A percentile compares a stretch with the other conserved stretches of the same genome.
Conservation (phyloP, 2,888 invertebrate genomes). For the Zaprionus obscuricornis region DNA sequence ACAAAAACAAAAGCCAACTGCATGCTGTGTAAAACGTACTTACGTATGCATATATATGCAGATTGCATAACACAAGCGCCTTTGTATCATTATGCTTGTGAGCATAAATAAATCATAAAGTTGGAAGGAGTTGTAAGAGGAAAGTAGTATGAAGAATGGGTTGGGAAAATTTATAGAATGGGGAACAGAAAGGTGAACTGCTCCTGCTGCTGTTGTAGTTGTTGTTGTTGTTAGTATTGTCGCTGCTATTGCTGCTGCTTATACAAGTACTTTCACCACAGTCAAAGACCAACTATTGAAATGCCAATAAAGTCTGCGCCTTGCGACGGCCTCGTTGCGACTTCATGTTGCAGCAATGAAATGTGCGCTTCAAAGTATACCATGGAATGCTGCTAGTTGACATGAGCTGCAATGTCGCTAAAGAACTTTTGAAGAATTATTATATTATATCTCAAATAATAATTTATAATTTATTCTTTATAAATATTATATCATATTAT, state of each 20-base stretch:
- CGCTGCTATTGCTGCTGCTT: conserved; percentile 12
- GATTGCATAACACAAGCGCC: conserved; percentile 74
- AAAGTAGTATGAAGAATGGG: neutral
- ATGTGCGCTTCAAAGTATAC: conserved; percentile 53
- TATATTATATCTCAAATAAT: neutral
- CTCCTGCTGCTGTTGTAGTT: neutral
- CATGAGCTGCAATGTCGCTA: conserved; percentile 6
- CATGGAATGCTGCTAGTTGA: conserved; percentile 36
- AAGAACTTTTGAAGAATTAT: conserved; percentile 8
- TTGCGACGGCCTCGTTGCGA: conserved; percentile 30
- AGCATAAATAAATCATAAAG: conserved; percentile 76
- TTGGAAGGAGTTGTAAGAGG: conserved; percentile 6
- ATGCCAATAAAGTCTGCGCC: conserved; percentile 73
- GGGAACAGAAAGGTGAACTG: neutral
- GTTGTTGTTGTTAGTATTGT: neutral
- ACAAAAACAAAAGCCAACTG: conserved; percentile 57
- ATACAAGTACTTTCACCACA: too few species aligned
- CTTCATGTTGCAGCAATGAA: conserved; percentile 42
- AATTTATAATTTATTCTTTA: too few species aligned
- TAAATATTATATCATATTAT: too few species aligned
- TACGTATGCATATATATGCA: conserved; percentile 68
- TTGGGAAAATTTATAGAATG: too few species aligned
- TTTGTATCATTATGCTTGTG: conserved; percentile 73
- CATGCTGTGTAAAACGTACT: conserved; percentile 44
- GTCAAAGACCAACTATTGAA: conserved; percentile 71